Evolutionary conservation across 2,113 vertebrate species (phyloP), one percentile per base, ranked within the genome.

Genomic region (Vireo altiloquus): DNA sequence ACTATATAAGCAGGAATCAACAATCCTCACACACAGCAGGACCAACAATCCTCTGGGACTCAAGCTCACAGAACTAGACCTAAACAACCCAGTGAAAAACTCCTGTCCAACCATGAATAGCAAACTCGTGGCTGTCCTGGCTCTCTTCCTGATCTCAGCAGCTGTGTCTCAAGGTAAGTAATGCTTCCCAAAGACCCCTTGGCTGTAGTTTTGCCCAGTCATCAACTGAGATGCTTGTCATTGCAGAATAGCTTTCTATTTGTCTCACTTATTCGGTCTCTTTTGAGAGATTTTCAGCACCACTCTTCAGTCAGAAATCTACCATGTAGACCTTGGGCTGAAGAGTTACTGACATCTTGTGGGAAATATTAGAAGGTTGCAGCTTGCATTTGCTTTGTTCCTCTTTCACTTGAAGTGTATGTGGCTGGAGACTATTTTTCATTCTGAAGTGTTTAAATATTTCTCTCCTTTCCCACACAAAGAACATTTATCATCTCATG

Each of bases 111-210:
- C 6, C 75, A 95, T 88, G 76, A 96, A 89, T n/a, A 4, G 96
- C 97, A 97, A 95, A 81, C 50, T 96, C 4, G 80, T 78, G 46
- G 84, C 44, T 31, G 20, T 93, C 40, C 63, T 98, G 79, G 92
- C 95, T 88, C 83, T 98, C 12, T 39, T 98, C 78, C 59, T 99
- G 70, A 56, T 97, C 7, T 97, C 96, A 44, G 31, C 95, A 28
- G 56, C 97, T n/a, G 8, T 98, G 35, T 95, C 96, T 64, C 97
- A 98, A 97, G 99, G 99, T 99, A 97, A 97, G 97, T 1, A 7
- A 52, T 83, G 21, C 37, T 64, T 83, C 53, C 75, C 39, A 1
- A 33, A n/a, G 6, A 20, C 56, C 13, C 18, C 6, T 3, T 0
- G 49, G 25, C 69, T 78, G 39, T 3, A 53, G 47, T 13, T 9